Evolutionary conservation across 2,797 vertebrate species (phyloP).

Genomic region (Scarus forsteni): DNA sequence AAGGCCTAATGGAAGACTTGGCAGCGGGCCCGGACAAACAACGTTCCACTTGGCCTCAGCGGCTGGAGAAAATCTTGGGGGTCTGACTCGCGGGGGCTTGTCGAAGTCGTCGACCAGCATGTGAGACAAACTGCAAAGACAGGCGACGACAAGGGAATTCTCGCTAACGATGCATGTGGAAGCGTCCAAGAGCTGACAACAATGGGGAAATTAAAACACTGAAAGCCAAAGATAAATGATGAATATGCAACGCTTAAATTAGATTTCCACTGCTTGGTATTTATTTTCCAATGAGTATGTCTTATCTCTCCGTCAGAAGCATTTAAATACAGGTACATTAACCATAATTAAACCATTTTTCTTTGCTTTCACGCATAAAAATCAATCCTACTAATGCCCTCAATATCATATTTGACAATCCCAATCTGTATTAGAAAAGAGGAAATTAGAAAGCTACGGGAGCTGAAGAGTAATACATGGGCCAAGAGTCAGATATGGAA

Average conservation of each 20-base stretch:
- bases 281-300: not conserved
- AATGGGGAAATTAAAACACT: slow-evolving; percentile 14
- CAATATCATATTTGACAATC: slow-evolving; percentile 16
- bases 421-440: slow-evolving; percentile 2
- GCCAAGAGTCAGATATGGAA: slow-evolving; percentile 54
- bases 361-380: not conserved
- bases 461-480: slow-evolving; percentile 24
- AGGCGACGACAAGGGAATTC: slow-evolving; percentile 45
- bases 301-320: not conserved
- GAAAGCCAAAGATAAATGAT: slow-evolving; percentile 16
- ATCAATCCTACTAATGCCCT: not conserved
- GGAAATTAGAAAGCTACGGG: slow-evolving; percentile 37
- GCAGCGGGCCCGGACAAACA: slow-evolving; percentile 83
- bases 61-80: slow-evolving; percentile 51
- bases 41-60: slow-evolving; percentile 68
- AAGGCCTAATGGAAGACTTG: slow-evolving; percentile 85
- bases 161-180: slow-evolving; percentile 24
- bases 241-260: not conserved
- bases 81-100: slow-evolving; percentile 61
- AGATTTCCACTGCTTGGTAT: not conserved
- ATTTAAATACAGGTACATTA: not conserved
- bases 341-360: slow-evolving; percentile 2
- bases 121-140: slow-evolving; percentile 57
- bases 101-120: slow-evolving; percentile 48
- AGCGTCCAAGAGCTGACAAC: not conserved